Base-by-base conservation (phyloP, 2,797 vertebrate species). In the Sebastes steindachneri region DNA sequence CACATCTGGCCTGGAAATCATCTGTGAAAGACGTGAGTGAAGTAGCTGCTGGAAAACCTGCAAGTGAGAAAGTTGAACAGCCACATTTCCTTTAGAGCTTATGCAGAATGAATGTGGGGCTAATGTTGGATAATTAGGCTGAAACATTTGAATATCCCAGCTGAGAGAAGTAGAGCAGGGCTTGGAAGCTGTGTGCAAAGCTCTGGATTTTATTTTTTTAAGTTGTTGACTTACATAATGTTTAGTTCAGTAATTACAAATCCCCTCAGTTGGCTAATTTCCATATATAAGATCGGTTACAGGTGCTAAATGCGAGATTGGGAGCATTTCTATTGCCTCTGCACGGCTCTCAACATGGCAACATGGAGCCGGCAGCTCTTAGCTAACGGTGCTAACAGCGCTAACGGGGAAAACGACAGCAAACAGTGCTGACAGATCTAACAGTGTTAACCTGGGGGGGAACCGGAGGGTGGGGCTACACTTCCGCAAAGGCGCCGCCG, bases 141-240 rank as follows among this genome's bases (percentile, higher is more conserved):
- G 7, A 1, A 80, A 69, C 72, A 48, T 74, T 53, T 75, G 15
- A 74, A 71, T 78, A 25, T 66, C 23, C 51, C 62, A 48, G 66
- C 14, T 69, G 63, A 68, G 74, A 73, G 11, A 51, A 54, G 31
- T 5, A 2, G 23, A 67, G 4, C 37, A 28, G 23, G 19, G 65
- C 63, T 63, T 19, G 33, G 2, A 48, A 12, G 17, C 59, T 55
- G 14, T 5, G 25, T 60, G 71, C 70, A 60, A 33, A 78, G 2
- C 53, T 35, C 37, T 6, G 23, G 66, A 37, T 48, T 72, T 54
- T 88, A 77, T 89, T 90, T 73, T 90, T 73, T 57, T 63, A 37
- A 75, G 59, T 35, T 83, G 60, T 87, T 90, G 63, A 83, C 75
- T 76, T 65, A 1, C 72, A 29, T 84, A 77, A 85, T 64, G 64